Conservation (phyloP, 2,888 invertebrate species). For the Dasysyrphus albostriatus region DNA sequence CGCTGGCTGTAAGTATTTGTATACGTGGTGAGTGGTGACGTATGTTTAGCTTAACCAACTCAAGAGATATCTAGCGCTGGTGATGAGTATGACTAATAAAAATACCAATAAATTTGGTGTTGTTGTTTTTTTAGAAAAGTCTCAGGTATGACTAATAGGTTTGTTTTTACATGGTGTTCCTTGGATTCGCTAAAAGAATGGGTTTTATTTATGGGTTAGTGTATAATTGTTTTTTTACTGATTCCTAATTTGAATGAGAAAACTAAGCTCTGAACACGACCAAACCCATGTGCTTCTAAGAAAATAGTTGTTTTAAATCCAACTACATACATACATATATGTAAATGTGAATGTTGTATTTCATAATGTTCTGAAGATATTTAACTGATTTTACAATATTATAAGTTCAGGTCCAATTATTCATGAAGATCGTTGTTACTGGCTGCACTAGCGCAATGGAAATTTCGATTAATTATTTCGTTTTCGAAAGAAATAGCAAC, state of each 20-base stretch:
- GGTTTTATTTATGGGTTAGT: background rate
- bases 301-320: background rate
- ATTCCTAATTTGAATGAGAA: background rate
- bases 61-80: conserved; percentile 13
- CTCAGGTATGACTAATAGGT: conserved; percentile 26
- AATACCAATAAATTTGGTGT: conserved; percentile 36
- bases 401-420: too few species aligned
- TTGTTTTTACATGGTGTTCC: background rate
- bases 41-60: conserved; percentile 4
- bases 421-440: too few species aligned
- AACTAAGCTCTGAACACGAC: background rate
- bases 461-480: too few species aligned
- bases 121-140: conserved; percentile 9
- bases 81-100: conserved; percentile 53
- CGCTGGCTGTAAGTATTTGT: conserved; percentile 4
- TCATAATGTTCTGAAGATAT: too few species aligned
- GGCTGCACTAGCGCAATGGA: too few species aligned
- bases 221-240: background rate
- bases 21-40: conserved; percentile 32
- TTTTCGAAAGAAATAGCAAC: too few species aligned
- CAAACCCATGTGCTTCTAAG: background rate
- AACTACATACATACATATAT: too few species aligned
- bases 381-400: too few species aligned
- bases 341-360: too few species aligned
- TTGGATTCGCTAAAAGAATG: background rate